A percentile compares a stretch with the other conserved stretches of the same genome.
Evolutionary conservation across 2,797 vertebrate species (phyloP).

Genomic region (Buceros bicornis): DNA sequence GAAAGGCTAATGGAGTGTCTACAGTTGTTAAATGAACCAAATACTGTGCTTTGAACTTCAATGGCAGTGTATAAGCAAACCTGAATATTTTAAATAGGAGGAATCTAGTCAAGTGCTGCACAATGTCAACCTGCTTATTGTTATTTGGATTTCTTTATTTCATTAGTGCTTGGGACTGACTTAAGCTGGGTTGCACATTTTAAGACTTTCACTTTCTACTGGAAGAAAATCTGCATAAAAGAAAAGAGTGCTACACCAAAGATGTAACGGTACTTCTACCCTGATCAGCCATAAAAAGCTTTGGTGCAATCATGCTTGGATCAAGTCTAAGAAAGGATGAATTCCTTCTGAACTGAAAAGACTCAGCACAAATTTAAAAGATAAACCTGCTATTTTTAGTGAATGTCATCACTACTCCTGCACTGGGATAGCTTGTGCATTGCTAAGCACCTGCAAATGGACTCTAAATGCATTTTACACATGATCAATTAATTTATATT

Average conservation of each 20-base stretch:
- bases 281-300: background rate
- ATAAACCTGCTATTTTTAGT: background rate
- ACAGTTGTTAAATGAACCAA: slow-evolving; percentile 68
- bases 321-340: background rate
- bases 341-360: background rate
- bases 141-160: background rate
- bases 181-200: background rate
- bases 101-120: background rate
- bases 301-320: background rate
- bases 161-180: background rate
- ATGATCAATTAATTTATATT: background rate
- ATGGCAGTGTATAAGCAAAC: background rate
- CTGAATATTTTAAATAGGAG: slow-evolving; percentile 24
- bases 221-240: background rate
- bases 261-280: background rate
- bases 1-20: slow-evolving; percentile 65
- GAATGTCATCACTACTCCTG: background rate
- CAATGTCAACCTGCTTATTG: background rate
- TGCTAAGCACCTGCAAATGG: background rate
- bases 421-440: background rate
- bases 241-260: background rate
- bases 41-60: slow-evolving; percentile 46
- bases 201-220: background rate
- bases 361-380: background rate
- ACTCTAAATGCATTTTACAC: background rate